phyloP scores from a whole-genome alignment of 2,797 vertebrate species.

The Cottoperca gobio region DNA sequence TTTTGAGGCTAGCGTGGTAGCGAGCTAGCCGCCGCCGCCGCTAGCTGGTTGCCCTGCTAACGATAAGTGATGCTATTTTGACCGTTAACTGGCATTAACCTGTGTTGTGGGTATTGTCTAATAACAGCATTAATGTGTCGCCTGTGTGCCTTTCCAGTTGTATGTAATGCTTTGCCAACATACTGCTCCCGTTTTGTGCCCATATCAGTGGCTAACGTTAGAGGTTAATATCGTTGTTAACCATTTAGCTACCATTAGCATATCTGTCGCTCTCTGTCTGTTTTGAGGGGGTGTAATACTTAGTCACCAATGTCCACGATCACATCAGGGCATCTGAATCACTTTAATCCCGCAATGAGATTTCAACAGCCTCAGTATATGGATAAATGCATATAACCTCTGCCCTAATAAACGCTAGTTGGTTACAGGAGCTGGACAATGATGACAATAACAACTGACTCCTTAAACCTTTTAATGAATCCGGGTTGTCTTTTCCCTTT shows the following conservation, averaged over 20 bases:
- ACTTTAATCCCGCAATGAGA: background rate
- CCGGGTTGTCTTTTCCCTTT: constrained; percentile 7
- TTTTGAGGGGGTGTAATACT: constrained; percentile 50
- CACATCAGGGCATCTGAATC: constrained; percentile 28
- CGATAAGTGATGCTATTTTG: constrained; percentile 49
- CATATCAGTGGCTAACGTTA: constrained; percentile 28
- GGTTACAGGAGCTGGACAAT: background rate
- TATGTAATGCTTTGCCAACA: background rate
- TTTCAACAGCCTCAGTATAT: background rate
- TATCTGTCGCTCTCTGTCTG: constrained; percentile 28
- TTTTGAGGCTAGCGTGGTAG: constrained; percentile 54
- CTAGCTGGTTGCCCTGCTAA: constrained; percentile 59
- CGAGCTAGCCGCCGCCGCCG: constrained; percentile 56
- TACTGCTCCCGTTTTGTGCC: background rate
- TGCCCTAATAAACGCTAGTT: background rate
- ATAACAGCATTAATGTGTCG: background rate
- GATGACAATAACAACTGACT: constrained; percentile 23
- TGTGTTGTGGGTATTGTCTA: background rate
- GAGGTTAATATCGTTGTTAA: constrained; percentile 54
- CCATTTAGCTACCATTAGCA: constrained; percentile 64
- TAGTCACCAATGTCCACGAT: constrained; percentile 34
- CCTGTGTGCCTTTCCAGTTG: background rate
- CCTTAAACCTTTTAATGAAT: background rate
- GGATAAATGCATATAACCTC: background rate
- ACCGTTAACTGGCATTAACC: constrained; percentile 2